Conservation (phyloP, 2,888 invertebrate genomes). For the Asteroscopus sphinx region DNA sequence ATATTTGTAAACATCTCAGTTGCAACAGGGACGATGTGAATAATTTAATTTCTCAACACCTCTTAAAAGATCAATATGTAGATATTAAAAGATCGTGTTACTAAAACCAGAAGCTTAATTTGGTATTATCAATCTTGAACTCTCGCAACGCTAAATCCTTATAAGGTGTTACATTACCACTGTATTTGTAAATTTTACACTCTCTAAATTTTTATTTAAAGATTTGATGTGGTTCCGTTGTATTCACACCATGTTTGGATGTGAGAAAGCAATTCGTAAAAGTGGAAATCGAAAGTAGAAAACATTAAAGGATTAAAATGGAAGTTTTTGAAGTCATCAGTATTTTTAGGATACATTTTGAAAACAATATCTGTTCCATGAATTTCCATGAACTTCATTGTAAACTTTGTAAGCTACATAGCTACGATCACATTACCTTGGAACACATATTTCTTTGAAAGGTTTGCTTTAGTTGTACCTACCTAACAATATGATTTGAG, state of each 20-base stretch:
- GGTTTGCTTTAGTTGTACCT: no score
- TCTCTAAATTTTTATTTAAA: conserved; percentile 43
- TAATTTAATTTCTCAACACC: conserved; percentile 39
- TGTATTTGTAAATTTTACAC: conserved; percentile 35
- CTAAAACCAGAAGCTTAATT: conserved; percentile 43
- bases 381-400: no score
- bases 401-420: no score
- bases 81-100: conserved; percentile 38
- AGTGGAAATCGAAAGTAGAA: conserved; percentile 55
- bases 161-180: conserved; percentile 41
- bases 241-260: conserved; percentile 35
- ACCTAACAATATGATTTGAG: no score
- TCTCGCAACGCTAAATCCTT: conserved; percentile 30
- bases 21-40: conserved; percentile 24
- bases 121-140: conserved; percentile 40
- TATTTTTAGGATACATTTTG: neutral
- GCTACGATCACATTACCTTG: no score
- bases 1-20: conserved; percentile 24
- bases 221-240: conserved; percentile 43
- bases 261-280: conserved; percentile 44
- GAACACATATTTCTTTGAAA: no score
- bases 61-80: conserved; percentile 40
- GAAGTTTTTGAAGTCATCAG: conserved; percentile 19
- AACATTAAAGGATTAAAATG: conserved; percentile 28
- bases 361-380: no score